Percentiles rank a stretch among this genome's conserved stretches.
These are phyloP conservation scores for Neogale vison DNA, from an alignment of 2,113 vertebrate genomes.

Conservation along the genomic window DNA sequence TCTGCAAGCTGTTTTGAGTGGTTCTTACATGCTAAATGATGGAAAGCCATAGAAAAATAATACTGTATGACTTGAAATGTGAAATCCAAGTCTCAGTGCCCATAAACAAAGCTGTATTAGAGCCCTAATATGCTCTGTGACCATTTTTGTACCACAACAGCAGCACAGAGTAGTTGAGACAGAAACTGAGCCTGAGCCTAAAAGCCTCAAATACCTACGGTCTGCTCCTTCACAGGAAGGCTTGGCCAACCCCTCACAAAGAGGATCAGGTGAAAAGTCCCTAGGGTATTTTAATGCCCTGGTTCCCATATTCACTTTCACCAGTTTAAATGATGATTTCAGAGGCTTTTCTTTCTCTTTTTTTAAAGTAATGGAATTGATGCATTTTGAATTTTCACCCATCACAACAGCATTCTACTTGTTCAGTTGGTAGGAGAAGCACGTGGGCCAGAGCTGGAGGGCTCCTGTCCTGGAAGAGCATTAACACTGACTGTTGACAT, in stretches of 20 bases:
- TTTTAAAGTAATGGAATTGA: background rate
- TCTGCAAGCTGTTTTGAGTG: background rate
- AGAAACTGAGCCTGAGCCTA: background rate
- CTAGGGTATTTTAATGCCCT: background rate
- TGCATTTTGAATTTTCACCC: background rate
- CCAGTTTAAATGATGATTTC: background rate
- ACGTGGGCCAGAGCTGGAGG: rapidly evolving
- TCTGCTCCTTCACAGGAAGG: background rate
- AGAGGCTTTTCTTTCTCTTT: background rate
- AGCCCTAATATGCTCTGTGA: rapidly evolving
- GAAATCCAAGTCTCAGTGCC: background rate
- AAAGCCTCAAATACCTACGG: background rate
- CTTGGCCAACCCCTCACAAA: background rate
- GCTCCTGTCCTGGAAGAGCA: background rate
- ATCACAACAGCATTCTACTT: background rate
- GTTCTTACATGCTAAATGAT: background rate
- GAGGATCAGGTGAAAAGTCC: background rate
- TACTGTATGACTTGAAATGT: background rate
- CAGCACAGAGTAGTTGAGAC: too few relatives aligned
- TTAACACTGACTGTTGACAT: background rate
- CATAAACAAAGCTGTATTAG: background rate
- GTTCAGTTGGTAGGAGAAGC: background rate
- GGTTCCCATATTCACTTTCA: background rate
- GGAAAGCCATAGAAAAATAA: background rate
- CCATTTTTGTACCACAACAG: rapidly evolving